phyloP scores from a whole-genome alignment of 1,140 invertebrate genomes.

The Drosophila eugracilis region DNA sequence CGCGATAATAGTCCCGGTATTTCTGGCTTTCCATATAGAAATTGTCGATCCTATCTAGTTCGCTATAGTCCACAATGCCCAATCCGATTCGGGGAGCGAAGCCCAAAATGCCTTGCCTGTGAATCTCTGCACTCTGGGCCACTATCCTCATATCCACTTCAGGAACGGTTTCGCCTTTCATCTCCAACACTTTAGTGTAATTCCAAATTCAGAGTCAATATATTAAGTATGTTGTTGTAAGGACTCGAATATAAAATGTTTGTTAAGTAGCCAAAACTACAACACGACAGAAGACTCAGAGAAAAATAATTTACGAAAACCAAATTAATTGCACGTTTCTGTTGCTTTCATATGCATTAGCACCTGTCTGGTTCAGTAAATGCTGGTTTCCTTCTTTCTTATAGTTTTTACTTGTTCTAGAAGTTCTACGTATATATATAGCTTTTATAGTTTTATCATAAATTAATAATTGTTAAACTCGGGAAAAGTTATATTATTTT shows the following conservation, averaged over 20 bases:
- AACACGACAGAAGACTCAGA: too few species aligned
- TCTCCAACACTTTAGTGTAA: slow-evolving; percentile 4
- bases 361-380: too few species aligned
- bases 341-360: too few species aligned
- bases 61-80: slow-evolving; percentile 61
- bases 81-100: slow-evolving; percentile 68
- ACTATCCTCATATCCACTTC: slow-evolving; percentile 74
- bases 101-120: slow-evolving; percentile 53
- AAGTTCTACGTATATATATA: too few species aligned
- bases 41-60: slow-evolving; percentile 62
- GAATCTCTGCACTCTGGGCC: slow-evolving; percentile 31
- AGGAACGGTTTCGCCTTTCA: slow-evolving; percentile 43
- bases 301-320: too few species aligned
- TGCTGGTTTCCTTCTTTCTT: too few species aligned
- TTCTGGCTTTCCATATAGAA: slow-evolving; percentile 74
- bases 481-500: too few species aligned
- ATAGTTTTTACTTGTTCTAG: too few species aligned
- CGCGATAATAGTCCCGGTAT: slow-evolving; percentile 74
- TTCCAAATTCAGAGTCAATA: background rate
- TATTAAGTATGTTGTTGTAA: background rate
- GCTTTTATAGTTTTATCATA: too few species aligned
- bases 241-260: background rate
- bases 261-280: too few species aligned
- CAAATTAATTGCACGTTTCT: too few species aligned
- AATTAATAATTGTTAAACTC: too few species aligned